phyloP scores from a whole-genome alignment of 2,797 vertebrate species.

The Notoglanidium macrostoma region DNA sequence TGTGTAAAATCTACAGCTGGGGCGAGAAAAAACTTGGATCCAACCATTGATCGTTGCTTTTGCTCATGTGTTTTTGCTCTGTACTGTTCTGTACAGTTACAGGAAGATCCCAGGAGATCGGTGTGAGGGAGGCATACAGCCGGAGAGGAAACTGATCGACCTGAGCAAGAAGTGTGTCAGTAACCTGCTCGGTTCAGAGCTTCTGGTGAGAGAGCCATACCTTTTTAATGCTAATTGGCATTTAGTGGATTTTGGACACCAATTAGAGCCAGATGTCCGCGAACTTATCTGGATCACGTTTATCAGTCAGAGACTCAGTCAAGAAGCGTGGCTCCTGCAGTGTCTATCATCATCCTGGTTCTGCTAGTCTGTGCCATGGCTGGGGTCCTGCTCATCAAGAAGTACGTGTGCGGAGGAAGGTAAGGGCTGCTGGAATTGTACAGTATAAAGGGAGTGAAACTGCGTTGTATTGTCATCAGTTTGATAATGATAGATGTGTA shows the following conservation, averaged over 20 bases:
- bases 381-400: constrained; percentile 86
- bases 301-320: constrained; percentile 64
- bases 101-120: constrained; percentile 93
- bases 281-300: not conserved
- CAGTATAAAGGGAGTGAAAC: too few relatives aligned
- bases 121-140: constrained; percentile 82
- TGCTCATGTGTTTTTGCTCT: not conserved
- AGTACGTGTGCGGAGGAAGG: constrained; percentile 94
- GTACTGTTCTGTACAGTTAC: constrained; percentile 74
- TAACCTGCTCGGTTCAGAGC: constrained; percentile 74
- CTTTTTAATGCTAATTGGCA: not conserved
- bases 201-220: constrained; percentile 63
- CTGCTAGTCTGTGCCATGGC: constrained; percentile 78
- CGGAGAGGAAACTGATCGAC: constrained; percentile 82
- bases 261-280: not conserved
- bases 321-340: constrained; percentile 76
- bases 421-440: constrained; percentile 61
- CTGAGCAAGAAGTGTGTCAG: constrained; percentile 88
- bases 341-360: constrained; percentile 79
- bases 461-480: not conserved
- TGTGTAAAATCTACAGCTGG: not conserved
- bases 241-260: not conserved
- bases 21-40: not conserved
- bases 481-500: not conserved
- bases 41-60: not conserved